Percentiles rank a stretch among this genome's conserved stretches.
Conservation (phyloP, 2,113 vertebrate genomes). For the Sturnira hondurensis region DNA sequence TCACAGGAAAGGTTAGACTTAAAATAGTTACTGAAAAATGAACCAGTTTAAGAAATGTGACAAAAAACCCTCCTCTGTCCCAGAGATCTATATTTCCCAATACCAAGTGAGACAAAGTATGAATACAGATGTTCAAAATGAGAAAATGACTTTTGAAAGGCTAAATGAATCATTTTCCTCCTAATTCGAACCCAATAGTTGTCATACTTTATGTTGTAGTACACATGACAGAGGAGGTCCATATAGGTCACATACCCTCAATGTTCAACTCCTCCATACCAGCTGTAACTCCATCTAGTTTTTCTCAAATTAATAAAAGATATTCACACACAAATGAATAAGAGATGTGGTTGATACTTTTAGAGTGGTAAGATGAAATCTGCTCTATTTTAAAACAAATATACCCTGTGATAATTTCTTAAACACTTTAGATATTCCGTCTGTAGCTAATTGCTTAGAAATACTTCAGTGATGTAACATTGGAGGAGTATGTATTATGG, state of each 20-base stretch:
- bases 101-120: not conserved
- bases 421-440: not conserved
- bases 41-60: not conserved
- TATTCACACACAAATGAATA: not conserved
- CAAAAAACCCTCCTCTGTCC: not conserved
- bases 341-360: not conserved
- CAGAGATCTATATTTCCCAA: not conserved
- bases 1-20: not conserved
- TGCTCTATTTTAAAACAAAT: not conserved
- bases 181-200: not conserved
- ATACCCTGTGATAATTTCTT: not conserved
- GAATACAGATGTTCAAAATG: not conserved
- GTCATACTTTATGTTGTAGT: not conserved
- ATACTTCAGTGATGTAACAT: not conserved
- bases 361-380: not conserved
- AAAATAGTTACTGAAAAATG: not conserved
- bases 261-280: not conserved
- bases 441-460: not conserved
- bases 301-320: slow-evolving; percentile 25
- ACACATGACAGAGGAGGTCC: not conserved
- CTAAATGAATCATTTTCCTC: not conserved
- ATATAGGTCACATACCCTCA: not conserved
- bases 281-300: not conserved
- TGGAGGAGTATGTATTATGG: not conserved
- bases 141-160: not conserved